Evolutionary conservation across 2,113 vertebrate species (phyloP), one percentile per base, ranked within the genome.

Genomic region (Rhinoptilus africanus): DNA sequence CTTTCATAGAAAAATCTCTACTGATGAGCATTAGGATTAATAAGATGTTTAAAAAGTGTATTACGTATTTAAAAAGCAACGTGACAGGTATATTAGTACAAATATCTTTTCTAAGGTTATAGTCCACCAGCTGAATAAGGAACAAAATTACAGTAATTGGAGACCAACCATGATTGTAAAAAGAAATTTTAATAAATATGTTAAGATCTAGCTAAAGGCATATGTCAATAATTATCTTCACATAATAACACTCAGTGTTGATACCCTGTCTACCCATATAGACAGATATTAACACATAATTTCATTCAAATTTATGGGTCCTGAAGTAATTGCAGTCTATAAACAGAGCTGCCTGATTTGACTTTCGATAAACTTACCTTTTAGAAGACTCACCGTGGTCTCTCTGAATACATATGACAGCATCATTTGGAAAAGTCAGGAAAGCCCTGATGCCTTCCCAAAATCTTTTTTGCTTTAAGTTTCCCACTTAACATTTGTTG

Each of bases 311-410:
- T 67, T 45, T 47, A 28, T 30, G 45, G 50, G 54, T 69, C 72
- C n/a, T 94, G 93, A 39, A 93, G 69, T 35, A 82, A 54, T 35
- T 97, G 77, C 92, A 95, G 90, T 54, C 57, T 74, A 19, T 32
- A 79, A 75, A 67, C 75, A 53, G 26, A 62, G 82, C 5, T 47
- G 92, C 63, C 72, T 76, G 57, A 72, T 93, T 39, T n/a, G 80
- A 19, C 23, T 77, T 78, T 6, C n/a, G 71, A 87, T 79, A 62
- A 53, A 92, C 84, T 90, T 85, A 50, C 86, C 83, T 34, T n/a
- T 30, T n/a, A 32, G 72, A 74, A 93, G 59, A 5, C 12, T 59
- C 50, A 43, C 67, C 18, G 26, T 28, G 35, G 48, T 66, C 32
- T 47, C 17, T 79, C 75, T 60, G 48, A 56, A 17, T 11, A 48